Evolutionary conservation across 2,888 invertebrate species (phyloP).

Genomic region (Ctenicera cuprea): DNA sequence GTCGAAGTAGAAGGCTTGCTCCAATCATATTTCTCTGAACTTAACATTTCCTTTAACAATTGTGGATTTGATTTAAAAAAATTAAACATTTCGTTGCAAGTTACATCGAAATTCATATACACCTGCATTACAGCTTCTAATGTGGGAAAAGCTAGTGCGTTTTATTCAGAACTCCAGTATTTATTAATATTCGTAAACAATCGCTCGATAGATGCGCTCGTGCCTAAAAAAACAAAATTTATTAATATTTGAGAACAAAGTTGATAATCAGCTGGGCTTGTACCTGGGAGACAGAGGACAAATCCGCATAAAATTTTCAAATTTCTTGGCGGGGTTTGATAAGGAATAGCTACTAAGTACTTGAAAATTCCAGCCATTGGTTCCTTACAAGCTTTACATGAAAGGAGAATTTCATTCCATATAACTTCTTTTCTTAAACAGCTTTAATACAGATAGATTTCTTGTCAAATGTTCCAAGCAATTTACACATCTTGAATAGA

Average conservation of each 20-base stretch:
- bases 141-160: conserved; percentile 8
- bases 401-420: conserved; percentile 13
- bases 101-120: conserved; percentile 21
- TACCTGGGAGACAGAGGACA: conserved; percentile 8
- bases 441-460: conserved; percentile 5
- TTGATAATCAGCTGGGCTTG: conserved; percentile 6
- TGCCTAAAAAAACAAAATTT: too few relatives aligned
- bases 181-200: conserved; percentile 30
- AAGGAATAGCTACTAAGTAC: background rate
- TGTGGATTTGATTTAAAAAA: conserved; percentile 15
- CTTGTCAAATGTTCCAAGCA: background rate
- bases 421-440: conserved; percentile 6
- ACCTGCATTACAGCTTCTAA: conserved; percentile 28
- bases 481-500: conserved; percentile 16
- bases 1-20: conserved; percentile 37
- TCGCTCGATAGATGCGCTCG: too few relatives aligned
- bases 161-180: conserved; percentile 20
- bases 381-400: conserved; percentile 9
- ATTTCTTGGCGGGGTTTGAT: conserved; percentile 2
- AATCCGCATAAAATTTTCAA: conserved; percentile 10
- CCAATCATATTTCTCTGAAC: conserved; percentile 27
- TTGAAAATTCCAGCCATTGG: conserved; percentile 4
- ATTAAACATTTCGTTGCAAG: conserved; percentile 29
- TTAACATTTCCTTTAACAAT: conserved; percentile 16
- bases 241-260: too few relatives aligned